Evolutionary conservation across 2,888 invertebrate species (phyloP), one percentile per base, ranked within the genome.

Genomic region (Macrophya alboannulata): DNA sequence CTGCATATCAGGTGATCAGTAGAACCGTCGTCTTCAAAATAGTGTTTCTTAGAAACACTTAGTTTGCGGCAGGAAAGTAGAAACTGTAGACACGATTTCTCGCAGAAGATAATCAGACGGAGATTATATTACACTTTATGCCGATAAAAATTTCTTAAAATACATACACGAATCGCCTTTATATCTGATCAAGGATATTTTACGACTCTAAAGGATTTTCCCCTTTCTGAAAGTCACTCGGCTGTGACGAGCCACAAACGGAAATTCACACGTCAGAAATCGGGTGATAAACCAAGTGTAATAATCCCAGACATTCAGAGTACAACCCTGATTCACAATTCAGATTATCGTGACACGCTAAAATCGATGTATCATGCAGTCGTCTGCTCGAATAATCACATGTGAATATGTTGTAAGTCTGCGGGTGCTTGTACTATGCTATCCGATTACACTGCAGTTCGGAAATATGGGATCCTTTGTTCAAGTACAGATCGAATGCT

Each of bases 31-130:
- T 12, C 45, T 74, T 45, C 45, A 4, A 74, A n/a, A 21, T 4
- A 43, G 45, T n/a, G n/a, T 74, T 43, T 45, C 72, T 45, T 43
- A 4, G 71, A 48, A 74, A 9, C 25, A 48, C 45, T 74, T 74
- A 31, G 45, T 37, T 17, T 72, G n/a, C 15, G 17, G n/a, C 55
- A 55, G 55, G 55, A 43, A 72, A 31, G n/a, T 40, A 17, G 6
- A 72, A 72, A 1, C 40, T 43, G 17, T 37, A 9, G 9, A 72
- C 17, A 72, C 40, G 43, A 43, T 2, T 8, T 72, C n/a, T 72
- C n/a, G n/a, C n/a, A 12, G 9, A 40, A 40, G 71, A 72, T 72
- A 40, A 8, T 17, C 8, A 2, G 3, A 25, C 25, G 25, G 10
- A 25, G 62, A 62, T 25, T 21, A 62, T n/a, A n/a, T n/a, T 55